Evolutionary conservation across 1,140 invertebrate species (phyloP).

Genomic region (Drosophila ironensis): DNA sequence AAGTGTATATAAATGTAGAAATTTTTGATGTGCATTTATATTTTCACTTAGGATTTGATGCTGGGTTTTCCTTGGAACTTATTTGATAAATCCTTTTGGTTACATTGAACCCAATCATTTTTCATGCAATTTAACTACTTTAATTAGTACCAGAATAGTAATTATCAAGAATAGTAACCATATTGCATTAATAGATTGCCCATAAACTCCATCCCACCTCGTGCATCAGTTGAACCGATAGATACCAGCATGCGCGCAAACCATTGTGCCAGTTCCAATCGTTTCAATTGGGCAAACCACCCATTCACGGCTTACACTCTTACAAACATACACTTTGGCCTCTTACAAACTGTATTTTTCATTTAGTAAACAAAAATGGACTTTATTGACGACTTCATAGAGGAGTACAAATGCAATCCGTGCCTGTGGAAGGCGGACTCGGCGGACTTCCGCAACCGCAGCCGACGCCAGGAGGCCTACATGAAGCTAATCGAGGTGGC

Average conservation of each 20-base stretch:
- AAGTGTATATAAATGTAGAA: no score
- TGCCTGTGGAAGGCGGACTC: conserved; percentile 81
- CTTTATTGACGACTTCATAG: conserved; percentile 81
- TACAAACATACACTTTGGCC: conserved; percentile 30
- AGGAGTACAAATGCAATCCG: conserved; percentile 79
- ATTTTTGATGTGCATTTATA: no score
- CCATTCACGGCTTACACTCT: conserved; percentile 86
- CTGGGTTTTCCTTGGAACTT: no score
- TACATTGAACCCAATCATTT: no score
- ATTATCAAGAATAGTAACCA: no score
- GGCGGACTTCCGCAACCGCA: conserved; percentile 70
- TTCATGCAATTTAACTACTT: no score
- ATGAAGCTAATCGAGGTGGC: conserved; percentile 77
- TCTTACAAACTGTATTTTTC: conserved; percentile 28
- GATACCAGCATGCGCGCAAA: background rate
- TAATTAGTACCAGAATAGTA: no score
- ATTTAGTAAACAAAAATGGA: conserved; percentile 72
- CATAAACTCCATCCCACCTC: no score
- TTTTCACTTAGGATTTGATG: no score
- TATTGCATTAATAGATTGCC: no score
- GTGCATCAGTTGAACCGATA: no score
- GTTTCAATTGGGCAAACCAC: conserved; percentile 86
- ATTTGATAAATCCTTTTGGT: no score
- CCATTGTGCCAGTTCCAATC: conserved; percentile 36
- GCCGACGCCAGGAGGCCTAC: conserved; percentile 72